phyloP scores from a whole-genome alignment of 2,113 vertebrate species.

The Chaetura pelagica region DNA sequence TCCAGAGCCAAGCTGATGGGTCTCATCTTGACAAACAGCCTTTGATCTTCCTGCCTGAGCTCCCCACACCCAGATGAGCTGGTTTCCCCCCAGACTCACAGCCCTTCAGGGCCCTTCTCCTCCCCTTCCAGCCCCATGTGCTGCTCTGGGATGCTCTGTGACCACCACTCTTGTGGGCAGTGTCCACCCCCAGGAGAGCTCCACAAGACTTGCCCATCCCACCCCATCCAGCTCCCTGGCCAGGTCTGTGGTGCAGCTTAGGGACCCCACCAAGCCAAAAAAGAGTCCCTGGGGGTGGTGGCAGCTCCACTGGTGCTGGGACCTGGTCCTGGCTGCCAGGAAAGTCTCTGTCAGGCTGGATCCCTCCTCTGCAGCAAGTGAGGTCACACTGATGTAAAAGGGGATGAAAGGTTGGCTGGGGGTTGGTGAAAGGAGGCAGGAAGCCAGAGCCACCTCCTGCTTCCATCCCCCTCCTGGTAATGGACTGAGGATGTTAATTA shows the following conservation, averaged over 20 bases:
- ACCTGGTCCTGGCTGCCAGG: accelerated
- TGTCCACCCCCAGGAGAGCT: neutral
- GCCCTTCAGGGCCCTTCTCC: neutral
- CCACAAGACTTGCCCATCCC: neutral
- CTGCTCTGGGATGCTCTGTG: neutral
- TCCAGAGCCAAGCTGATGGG: neutral
- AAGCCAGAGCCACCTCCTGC: neutral
- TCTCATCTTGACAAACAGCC: neutral
- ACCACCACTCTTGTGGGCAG: neutral
- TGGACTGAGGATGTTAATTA: conserved; percentile 40
- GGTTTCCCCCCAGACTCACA: neutral
- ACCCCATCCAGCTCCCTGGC: accelerated
- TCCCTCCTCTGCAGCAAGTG: neutral
- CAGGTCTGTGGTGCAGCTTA: neutral
- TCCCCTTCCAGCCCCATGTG: neutral
- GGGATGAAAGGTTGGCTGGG: neutral
- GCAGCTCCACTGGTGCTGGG: accelerated
- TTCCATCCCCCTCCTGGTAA: neutral
- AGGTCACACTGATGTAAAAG: neutral
- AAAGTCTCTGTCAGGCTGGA: neutral
- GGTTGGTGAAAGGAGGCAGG: neutral
- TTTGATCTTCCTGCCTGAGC: neutral
- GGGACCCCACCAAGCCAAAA: neutral
- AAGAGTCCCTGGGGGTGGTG: neutral
- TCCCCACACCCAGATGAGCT: neutral